phyloP scores from a whole-genome alignment of 2,797 vertebrate genomes.

The Odontamblyopus lacepedii region DNA sequence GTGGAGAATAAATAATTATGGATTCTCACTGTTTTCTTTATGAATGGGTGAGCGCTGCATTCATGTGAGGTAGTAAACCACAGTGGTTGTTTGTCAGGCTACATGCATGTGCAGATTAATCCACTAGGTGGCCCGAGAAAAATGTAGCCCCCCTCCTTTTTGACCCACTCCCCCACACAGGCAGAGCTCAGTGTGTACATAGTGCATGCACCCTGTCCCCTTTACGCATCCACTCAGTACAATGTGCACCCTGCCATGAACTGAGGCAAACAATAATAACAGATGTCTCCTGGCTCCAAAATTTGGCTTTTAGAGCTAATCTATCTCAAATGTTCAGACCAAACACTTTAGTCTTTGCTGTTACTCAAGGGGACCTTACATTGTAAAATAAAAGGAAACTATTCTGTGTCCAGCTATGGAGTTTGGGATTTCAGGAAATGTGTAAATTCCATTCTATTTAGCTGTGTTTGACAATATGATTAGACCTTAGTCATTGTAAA shows the following conservation, averaged over 20 bases:
- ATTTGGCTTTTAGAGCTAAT: constrained; percentile 39
- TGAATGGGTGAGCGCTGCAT: constrained; percentile 1
- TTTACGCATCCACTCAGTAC: constrained; percentile 50
- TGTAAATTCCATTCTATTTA: background rate
- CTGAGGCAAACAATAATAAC: constrained; percentile 67
- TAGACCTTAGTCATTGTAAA: background rate
- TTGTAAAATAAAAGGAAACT: background rate
- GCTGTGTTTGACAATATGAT: background rate
- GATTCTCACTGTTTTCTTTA: background rate
- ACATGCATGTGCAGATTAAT: constrained; percentile 50
- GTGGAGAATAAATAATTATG: background rate
- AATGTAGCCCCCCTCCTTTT: constrained; percentile 42
- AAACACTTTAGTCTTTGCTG: background rate
- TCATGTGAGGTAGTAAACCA: background rate
- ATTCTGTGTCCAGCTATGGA: background rate
- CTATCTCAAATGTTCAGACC: constrained; percentile 19
- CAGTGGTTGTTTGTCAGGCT: constrained; percentile 23
- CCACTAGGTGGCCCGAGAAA: constrained; percentile 62
- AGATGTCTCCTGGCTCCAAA: constrained; percentile 53
- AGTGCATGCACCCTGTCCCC: constrained; percentile 67
- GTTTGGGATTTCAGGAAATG: background rate
- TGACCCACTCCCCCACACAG: constrained; percentile 38
- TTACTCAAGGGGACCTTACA: background rate
- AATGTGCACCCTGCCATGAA: constrained; percentile 56
- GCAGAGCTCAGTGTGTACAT: constrained; percentile 64